A percentile compares a stretch with the other conserved stretches of the same genome.
phyloP scores from a whole-genome alignment of 2,888 invertebrate genomes.

The Cheilosia pagana region DNA sequence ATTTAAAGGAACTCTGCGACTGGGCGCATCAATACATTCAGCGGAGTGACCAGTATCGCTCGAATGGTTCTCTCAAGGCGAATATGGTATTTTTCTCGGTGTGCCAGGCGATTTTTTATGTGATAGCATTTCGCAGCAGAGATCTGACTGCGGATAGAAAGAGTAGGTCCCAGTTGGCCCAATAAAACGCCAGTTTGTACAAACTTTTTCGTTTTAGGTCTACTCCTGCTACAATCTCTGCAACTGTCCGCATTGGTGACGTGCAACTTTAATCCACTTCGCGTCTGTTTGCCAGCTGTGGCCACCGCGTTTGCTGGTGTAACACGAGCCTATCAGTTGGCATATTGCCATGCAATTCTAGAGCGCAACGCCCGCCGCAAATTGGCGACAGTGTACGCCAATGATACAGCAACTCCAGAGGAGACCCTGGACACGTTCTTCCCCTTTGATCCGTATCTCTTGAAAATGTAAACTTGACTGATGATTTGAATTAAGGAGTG shows the following conservation, averaged over 20 bases:
- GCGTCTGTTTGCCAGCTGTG: slow-evolving; percentile 90
- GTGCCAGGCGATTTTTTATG: slow-evolving; percentile 96
- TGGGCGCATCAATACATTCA: slow-evolving; percentile 94
- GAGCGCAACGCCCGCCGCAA: slow-evolving; percentile 90
- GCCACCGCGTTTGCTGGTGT: slow-evolving; percentile 92
- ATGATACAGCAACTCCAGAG: slow-evolving; percentile 84
- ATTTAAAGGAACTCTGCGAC: slow-evolving; percentile 88
- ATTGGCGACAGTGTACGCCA: slow-evolving; percentile 85
- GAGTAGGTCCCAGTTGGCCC: slow-evolving; percentile 85
- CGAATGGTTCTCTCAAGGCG: slow-evolving; percentile 85
- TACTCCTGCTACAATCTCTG: slow-evolving; percentile 91
- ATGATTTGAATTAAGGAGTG: background rate
- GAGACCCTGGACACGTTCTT: slow-evolving; percentile 89
- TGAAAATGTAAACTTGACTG: slow-evolving; percentile 84
- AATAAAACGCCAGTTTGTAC: no score
- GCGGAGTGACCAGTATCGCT: slow-evolving; percentile 80
- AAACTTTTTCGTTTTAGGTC: slow-evolving; percentile 85
- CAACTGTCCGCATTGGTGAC: slow-evolving; percentile 94
- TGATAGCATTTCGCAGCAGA: slow-evolving; percentile 94
- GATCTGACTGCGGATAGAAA: slow-evolving; percentile 91
- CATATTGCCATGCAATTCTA: slow-evolving; percentile 95
- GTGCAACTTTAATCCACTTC: slow-evolving; percentile 93
- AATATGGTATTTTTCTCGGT: slow-evolving; percentile 96
- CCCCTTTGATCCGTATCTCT: slow-evolving; percentile 94
- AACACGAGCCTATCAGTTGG: slow-evolving; percentile 93